These are phyloP conservation scores for Festucalex cinctus DNA, from an alignment of 2,113 vertebrate species.

Conservation along the genomic window DNA sequence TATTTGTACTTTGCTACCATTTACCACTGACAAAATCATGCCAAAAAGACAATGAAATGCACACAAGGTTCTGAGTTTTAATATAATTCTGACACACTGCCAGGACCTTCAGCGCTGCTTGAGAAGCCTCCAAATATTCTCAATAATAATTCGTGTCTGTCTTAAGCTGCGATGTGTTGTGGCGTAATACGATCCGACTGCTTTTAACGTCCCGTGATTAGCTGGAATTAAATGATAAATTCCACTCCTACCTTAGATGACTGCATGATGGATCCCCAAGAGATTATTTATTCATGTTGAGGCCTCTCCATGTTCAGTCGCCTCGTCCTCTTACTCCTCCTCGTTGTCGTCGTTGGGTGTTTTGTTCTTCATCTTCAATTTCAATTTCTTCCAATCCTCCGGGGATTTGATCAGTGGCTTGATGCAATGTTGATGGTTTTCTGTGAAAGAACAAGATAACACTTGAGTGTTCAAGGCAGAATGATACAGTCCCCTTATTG, in stretches of 20 bases:
- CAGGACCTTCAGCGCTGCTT: constrained; percentile 42
- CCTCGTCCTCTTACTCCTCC: constrained; percentile 11
- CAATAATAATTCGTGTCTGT: constrained; percentile 20
- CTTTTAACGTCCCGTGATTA: constrained; percentile 42
- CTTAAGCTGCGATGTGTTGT: constrained; percentile 3
- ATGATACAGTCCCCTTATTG: neutral
- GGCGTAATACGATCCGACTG: constrained; percentile 24
- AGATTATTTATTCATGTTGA: constrained; percentile 31
- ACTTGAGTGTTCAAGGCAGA: neutral
- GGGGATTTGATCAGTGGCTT: neutral
- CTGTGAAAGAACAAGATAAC: constrained; percentile 1
- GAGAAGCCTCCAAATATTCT: constrained; percentile 28
- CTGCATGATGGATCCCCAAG: constrained; percentile 34
- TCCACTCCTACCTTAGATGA: constrained; percentile 42
- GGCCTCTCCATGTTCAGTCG: constrained; percentile 34
- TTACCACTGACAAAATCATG: neutral
- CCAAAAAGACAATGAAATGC: constrained; percentile 3
- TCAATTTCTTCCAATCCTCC: constrained; percentile 1
- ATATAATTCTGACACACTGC: constrained; percentile 33
- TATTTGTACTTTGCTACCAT: too few species aligned
- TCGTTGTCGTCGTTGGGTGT: constrained; percentile 4
- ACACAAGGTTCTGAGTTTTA: constrained; percentile 20
- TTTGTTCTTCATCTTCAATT: neutral
- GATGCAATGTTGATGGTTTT: neutral
- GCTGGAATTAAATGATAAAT: constrained; percentile 32